phyloP scores from a whole-genome alignment of 2,797 vertebrate species.

The Acridotheres tristis region DNA sequence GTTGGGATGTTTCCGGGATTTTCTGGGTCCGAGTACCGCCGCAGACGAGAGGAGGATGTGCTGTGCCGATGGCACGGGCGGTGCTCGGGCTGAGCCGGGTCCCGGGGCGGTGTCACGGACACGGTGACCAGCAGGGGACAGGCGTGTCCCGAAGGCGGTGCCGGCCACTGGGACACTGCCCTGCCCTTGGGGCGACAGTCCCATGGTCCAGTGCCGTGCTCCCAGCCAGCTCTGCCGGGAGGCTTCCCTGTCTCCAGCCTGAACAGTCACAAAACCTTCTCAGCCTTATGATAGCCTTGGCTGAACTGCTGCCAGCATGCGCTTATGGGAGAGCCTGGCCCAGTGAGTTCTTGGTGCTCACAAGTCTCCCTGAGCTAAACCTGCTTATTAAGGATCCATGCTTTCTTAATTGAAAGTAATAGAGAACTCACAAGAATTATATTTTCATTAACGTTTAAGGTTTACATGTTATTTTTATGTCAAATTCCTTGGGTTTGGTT shows the following conservation, averaged over 20 bases:
- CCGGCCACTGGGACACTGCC: neutral
- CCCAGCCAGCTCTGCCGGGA: neutral
- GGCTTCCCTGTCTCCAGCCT: neutral
- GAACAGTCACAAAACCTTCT: neutral
- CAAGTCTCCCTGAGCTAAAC: neutral
- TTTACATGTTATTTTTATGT: neutral
- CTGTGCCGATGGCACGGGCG: neutral
- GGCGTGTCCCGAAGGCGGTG: neutral
- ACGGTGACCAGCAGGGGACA: neutral
- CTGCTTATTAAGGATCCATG: neutral
- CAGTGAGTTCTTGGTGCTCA: neutral
- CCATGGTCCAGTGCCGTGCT: neutral
- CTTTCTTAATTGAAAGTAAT: neutral
- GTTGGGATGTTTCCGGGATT: neutral
- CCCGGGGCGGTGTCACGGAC: neutral
- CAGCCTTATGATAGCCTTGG: neutral
- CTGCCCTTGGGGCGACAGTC: neutral
- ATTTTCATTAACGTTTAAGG: neutral
- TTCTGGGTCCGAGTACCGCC: neutral
- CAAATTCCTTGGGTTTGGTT: neutral
- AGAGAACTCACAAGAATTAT: neutral
- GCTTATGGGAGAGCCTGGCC: neutral
- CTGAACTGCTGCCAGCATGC: neutral
- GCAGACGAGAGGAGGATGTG: neutral
- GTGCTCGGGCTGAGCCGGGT: neutral